Conservation (phyloP, 2,888 invertebrate genomes). For the Argynnis bischoffii region DNA sequence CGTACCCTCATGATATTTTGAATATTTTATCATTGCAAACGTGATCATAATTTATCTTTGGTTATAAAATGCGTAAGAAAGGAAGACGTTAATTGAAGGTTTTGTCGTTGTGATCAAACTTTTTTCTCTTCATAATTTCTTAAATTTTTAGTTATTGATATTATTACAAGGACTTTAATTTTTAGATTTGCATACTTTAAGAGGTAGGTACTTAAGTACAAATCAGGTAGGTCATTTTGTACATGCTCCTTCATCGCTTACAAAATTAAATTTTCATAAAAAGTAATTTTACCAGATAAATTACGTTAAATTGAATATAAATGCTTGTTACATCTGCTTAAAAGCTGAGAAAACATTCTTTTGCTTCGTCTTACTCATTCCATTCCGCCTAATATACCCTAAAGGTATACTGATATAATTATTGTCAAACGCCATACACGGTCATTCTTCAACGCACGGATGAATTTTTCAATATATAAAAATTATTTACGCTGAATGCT, state of each 20-base stretch:
- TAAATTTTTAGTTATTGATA: too few relatives aligned
- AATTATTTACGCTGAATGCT: slow-evolving; percentile 68
- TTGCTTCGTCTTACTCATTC: slow-evolving; percentile 56
- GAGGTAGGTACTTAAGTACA: too few relatives aligned
- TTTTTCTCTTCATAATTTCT: too few relatives aligned
- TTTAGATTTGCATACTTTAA: too few relatives aligned
- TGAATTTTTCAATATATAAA: slow-evolving; percentile 71
- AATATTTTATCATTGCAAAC: too few relatives aligned
- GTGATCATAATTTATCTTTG: too few relatives aligned
- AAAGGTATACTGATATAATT: slow-evolving; percentile 65
- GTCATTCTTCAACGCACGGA: slow-evolving; percentile 56
- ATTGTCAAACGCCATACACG: slow-evolving; percentile 68
- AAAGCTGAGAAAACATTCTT: slow-evolving; percentile 76
- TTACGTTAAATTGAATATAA: slow-evolving; percentile 33
- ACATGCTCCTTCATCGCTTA: background rate
- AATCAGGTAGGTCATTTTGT: background rate
- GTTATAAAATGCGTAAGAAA: too few relatives aligned
- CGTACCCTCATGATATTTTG: too few relatives aligned
- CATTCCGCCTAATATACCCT: slow-evolving; percentile 72
- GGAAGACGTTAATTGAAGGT: too few relatives aligned
- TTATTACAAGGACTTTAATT: too few relatives aligned
- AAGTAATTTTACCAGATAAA: slow-evolving; percentile 18
- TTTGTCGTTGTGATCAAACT: too few relatives aligned
- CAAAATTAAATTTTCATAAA: slow-evolving; percentile 14
- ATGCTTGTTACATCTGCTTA: slow-evolving; percentile 62